Conservation (phyloP, 1,140 invertebrate genomes). For the Lasioglossum baleicum region DNA sequence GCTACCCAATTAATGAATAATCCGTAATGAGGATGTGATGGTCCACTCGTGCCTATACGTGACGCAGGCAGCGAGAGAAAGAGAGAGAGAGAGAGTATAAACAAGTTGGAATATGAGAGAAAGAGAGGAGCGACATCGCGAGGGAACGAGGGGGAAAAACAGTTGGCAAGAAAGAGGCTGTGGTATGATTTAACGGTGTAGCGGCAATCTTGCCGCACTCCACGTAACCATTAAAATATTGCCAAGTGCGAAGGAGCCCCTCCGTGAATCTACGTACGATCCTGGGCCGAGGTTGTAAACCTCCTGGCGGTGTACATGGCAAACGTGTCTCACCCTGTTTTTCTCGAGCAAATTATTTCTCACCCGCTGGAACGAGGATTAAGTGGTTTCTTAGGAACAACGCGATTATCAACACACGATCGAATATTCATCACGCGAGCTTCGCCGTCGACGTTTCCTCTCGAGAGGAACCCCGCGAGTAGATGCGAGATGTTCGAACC, state of each 20-base stretch:
- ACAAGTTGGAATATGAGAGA: too few species aligned
- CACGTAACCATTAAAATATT: slow-evolving; percentile 46
- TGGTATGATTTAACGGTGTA: slow-evolving; percentile 43
- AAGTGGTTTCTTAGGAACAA: slow-evolving; percentile 44
- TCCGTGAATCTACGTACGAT: slow-evolving; percentile 35
- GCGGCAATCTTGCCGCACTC: slow-evolving; percentile 23
- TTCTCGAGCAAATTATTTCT: slow-evolving; percentile 51
- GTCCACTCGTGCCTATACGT: slow-evolving; percentile 17
- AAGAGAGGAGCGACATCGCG: too few species aligned
- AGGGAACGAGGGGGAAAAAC: slow-evolving; percentile 15
- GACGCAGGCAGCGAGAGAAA: background rate
- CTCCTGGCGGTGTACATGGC: slow-evolving; percentile 18
- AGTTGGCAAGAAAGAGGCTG: slow-evolving; percentile 29
- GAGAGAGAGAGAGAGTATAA: too few species aligned
- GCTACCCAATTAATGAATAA: slow-evolving; percentile 73
- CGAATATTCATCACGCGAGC: too few species aligned
- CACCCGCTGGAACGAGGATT: slow-evolving; percentile 33
- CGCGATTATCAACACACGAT: slow-evolving; percentile 16
- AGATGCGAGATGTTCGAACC: background rate
- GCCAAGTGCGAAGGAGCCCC: slow-evolving; percentile 21
- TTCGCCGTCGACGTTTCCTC: background rate
- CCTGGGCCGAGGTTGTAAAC: slow-evolving; percentile 28
- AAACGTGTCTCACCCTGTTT: slow-evolving; percentile 27
- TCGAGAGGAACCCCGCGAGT: background rate
- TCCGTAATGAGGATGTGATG: slow-evolving; percentile 73